Conservation (phyloP, 2,113 vertebrate species). For the Zootoca vivipara region DNA sequence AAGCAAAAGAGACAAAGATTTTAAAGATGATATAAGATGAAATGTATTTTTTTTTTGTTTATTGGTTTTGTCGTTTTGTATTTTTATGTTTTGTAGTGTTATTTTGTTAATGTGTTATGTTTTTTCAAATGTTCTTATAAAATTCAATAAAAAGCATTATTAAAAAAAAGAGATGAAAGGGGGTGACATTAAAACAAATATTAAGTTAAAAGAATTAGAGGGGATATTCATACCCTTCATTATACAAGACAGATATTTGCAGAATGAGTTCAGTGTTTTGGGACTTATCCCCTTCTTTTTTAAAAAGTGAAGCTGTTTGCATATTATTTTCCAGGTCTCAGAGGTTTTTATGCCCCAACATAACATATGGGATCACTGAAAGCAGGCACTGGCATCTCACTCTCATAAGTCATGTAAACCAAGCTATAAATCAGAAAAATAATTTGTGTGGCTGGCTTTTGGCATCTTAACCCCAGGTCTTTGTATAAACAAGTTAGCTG, state of each 20-base stretch:
- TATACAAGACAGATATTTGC: not conserved
- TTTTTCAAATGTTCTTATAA: too few relatives aligned
- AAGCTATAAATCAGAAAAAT: constrained; percentile 3
- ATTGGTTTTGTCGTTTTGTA: too few relatives aligned
- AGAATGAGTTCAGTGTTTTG: not conserved
- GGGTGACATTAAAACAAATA: not conserved
- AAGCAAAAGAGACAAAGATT: too few relatives aligned
- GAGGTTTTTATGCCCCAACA: not conserved
- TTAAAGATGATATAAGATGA: too few relatives aligned
- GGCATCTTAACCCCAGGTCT: constrained; percentile 30
- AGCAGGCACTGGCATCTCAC: not conserved
- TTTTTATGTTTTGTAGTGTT: too few relatives aligned
- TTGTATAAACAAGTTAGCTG: constrained; percentile 38
- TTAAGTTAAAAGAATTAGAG: not conserved
- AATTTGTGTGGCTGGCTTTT: constrained; percentile 32
- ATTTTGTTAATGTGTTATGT: too few relatives aligned
- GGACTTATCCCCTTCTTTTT: too few relatives aligned
- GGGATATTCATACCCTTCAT: not conserved
- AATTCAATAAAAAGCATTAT: too few relatives aligned
- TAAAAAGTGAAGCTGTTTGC: not conserved
- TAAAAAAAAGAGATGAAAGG: not conserved
- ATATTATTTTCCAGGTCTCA: not conserved
- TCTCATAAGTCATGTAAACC: not conserved
- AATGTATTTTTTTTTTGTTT: too few relatives aligned
- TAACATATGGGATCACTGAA: constrained; percentile 17